These are phyloP conservation scores for Bombus difficillimus DNA, from an alignment of 1,140 invertebrate genomes.

Conservation along the genomic window DNA sequence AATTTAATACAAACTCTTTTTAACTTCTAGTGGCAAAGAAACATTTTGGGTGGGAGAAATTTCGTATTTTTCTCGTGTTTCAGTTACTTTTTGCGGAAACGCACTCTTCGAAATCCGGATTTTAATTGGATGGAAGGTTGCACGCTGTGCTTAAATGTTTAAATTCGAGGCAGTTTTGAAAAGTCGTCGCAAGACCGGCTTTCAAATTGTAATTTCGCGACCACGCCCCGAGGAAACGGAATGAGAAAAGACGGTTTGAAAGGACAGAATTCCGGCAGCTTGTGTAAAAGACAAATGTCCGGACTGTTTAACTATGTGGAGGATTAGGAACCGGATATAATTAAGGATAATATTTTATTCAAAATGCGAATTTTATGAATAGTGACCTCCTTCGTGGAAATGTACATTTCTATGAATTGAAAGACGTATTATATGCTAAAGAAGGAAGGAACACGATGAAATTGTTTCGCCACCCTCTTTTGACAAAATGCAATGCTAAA, in stretches of 20 bases:
- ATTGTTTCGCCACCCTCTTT: not conserved
- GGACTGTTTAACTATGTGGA: not conserved
- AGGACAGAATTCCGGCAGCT: not conserved
- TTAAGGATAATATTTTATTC: conserved; percentile 30
- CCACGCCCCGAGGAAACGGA: not conserved
- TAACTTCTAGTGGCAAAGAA: not conserved
- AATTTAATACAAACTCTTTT: not conserved
- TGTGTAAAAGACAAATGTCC: not conserved
- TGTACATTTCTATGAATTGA: not conserved
- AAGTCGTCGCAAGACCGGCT: not conserved
- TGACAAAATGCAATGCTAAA: not conserved
- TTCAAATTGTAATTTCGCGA: not conserved
- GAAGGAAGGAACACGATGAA: not conserved
- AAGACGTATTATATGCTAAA: not conserved
- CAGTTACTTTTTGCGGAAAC: not conserved
- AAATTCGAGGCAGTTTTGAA: conserved; percentile 4
- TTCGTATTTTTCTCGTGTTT: not conserved
- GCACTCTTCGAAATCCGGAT: not conserved
- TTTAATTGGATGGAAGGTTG: not conserved
- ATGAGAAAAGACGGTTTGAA: not conserved
- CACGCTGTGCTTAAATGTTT: not conserved
- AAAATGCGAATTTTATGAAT: not conserved
- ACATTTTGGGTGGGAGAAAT: not conserved
- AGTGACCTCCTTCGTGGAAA: not conserved
- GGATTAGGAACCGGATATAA: not conserved